phyloP scores from a whole-genome alignment of 2,888 invertebrate genomes.

The Tryphoninae sp. region DNA sequence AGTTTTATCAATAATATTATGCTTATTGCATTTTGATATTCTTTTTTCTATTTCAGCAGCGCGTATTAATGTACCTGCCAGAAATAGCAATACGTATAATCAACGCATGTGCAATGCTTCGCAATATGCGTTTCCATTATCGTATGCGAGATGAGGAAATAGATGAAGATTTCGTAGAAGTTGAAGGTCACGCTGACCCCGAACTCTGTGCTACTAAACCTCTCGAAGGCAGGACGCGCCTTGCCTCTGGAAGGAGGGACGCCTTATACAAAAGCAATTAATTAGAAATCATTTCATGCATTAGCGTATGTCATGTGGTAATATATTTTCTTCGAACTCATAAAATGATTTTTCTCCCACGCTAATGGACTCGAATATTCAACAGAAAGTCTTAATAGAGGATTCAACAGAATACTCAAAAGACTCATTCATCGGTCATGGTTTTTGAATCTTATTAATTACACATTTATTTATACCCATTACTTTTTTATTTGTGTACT shows the following conservation, averaged over 20 bases:
- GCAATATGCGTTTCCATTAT: neutral
- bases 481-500: too few relatives aligned
- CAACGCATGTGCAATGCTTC: neutral
- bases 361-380: too few relatives aligned
- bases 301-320: neutral
- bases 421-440: too few relatives aligned
- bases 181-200: neutral
- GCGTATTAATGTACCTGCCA: slow-evolving; percentile 2
- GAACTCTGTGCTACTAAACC: neutral
- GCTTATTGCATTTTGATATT: neutral
- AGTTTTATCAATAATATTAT: neutral
- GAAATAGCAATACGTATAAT: neutral
- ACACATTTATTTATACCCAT: too few relatives aligned
- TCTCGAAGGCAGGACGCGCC: neutral
- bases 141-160: neutral
- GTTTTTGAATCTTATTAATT: too few relatives aligned
- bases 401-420: too few relatives aligned
- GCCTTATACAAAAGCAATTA: neutral
- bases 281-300: too few relatives aligned
- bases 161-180: neutral
- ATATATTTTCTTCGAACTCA: too few relatives aligned
- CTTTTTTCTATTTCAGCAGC: slow-evolving; percentile 12
- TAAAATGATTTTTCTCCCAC: too few relatives aligned
- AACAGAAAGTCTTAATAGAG: too few relatives aligned
- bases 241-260: neutral